Evolutionary conservation across 2,113 vertebrate genomes (phyloP).

Genomic region (Aegithalos caudatus): DNA sequence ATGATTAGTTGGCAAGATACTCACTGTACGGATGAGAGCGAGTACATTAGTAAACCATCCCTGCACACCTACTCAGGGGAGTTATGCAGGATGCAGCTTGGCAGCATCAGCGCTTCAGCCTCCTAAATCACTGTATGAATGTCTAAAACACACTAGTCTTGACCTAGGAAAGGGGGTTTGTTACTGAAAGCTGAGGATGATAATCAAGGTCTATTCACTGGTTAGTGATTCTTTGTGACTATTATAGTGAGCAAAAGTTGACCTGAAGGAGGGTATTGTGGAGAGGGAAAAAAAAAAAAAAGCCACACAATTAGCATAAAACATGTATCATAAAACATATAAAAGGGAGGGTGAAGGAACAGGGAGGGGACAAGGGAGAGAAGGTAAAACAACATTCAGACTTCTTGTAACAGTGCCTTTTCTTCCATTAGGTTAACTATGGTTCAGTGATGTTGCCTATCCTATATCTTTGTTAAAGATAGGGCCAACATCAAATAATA

Average conservation of each 20-base stretch:
- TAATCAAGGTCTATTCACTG: neutral
- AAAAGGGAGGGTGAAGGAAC: neutral
- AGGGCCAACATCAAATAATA: neutral
- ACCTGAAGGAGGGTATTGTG: neutral
- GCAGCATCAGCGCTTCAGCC: neutral
- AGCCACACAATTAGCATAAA: constrained; percentile 34
- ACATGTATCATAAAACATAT: constrained; percentile 13
- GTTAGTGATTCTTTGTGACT: neutral
- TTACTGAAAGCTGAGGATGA: neutral
- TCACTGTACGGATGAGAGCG: neutral
- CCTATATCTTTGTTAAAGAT: constrained; percentile 4
- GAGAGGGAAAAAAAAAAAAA: neutral
- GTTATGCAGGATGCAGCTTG: neutral
- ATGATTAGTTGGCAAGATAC: constrained; percentile 23
- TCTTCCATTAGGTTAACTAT: constrained; percentile 41
- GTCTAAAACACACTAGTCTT: neutral
- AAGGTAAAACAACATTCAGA: constrained; percentile 26
- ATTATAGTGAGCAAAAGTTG: neutral
- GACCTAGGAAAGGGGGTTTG: neutral
- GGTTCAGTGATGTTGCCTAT: constrained; percentile 28
- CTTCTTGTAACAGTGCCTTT: constrained; percentile 44
- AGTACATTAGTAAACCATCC: neutral
- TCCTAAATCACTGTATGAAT: neutral
- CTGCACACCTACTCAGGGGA: neutral
- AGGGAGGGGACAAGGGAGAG: neutral